Base-by-base conservation (phyloP, 2,113 vertebrate species). In the Brachypodius melanocephalos region DNA sequence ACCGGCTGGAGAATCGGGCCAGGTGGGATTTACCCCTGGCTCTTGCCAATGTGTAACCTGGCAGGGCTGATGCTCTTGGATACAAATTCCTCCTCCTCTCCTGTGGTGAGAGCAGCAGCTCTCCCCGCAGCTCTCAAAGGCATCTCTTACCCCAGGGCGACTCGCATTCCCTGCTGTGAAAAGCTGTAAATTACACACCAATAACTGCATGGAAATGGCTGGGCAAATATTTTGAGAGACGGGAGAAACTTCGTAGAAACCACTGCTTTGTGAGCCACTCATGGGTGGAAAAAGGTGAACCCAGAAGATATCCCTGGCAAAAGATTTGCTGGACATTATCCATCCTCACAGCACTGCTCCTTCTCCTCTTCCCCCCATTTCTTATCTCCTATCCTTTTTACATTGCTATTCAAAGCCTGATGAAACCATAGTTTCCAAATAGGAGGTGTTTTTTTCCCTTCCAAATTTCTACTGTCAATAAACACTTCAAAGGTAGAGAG, bases 161-260 rank as follows among this genome's bases (percentile, higher is more conserved):
- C 67, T 74, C n/a, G 75, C 5, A 1, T 55, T 91, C 74, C 93
- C 75, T 34, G 67, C 89, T 85, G 90, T 59, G 82, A 63, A 59
- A 83, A 90, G 93, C 95, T 93, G 88, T 86, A 95, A 96, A 90
- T 90, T 80, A 86, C 75, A 71, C 79, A 94, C 75, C 90, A 90
- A 88, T 90, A 96, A 86, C 75, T 77, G 90, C 88, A 57, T 90
- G 92, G 95, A 96, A 96, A 88, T 95, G 93, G 90, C 90, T 94
- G 88, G 72, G 90, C 88, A 97, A 96, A 94, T 93, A 91, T 94
- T 96, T 95, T 82, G 89, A 86, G 55, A 91, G 82, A 85, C 0
- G 1, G 1, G 72, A 87, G 89, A 43, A 86, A 81, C 75, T 69
- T 13, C 28, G 83, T 54, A 81, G 94, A 93, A 93, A 92, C 68